A percentile compares a stretch with the other conserved stretches of the same genome.
phyloP scores from a whole-genome alignment of 2,113 vertebrate species.

The Lagopus leucura region DNA sequence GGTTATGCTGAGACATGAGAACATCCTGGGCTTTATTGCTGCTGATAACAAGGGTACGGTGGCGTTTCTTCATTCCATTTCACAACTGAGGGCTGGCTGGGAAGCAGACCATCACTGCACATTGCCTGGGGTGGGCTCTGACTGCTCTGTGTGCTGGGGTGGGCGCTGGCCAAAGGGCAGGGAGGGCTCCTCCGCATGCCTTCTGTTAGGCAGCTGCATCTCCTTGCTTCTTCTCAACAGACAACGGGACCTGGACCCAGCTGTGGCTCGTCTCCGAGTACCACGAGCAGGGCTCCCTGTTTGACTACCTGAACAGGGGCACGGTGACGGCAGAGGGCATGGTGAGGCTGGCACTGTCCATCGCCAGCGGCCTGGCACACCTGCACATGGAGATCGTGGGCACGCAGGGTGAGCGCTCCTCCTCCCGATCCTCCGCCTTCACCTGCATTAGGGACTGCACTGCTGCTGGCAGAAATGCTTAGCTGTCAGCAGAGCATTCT shows the following conservation, averaged over 20 bases:
- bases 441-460: rapidly evolving
- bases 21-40: conserved; percentile 97
- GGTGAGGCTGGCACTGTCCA: conserved; percentile 86
- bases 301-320: conserved; percentile 93
- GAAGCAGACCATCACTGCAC: not conserved
- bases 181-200: not conserved
- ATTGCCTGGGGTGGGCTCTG: not conserved
- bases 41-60: conserved; percentile 96
- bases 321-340: conserved; percentile 87
- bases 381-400: conserved; percentile 99
- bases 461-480: rapidly evolving
- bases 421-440: not conserved
- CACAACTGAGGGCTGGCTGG: not conserved
- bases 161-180: rapidly evolving
- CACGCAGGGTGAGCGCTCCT: conserved; percentile 86
- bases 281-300: conserved; percentile 95
- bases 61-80: not conserved
- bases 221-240: conserved; percentile 62
- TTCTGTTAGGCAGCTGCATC: not conserved
- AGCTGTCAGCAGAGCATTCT: rapidly evolving
- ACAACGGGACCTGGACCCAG: conserved; percentile 97
- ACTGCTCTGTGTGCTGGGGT: not conserved
- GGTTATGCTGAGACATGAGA: conserved; percentile 94
- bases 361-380: conserved; percentile 94
- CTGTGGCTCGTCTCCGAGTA: conserved; percentile 99